Conservation (phyloP, 2,113 vertebrate species). For the Lethenteron reissneri region DNA sequence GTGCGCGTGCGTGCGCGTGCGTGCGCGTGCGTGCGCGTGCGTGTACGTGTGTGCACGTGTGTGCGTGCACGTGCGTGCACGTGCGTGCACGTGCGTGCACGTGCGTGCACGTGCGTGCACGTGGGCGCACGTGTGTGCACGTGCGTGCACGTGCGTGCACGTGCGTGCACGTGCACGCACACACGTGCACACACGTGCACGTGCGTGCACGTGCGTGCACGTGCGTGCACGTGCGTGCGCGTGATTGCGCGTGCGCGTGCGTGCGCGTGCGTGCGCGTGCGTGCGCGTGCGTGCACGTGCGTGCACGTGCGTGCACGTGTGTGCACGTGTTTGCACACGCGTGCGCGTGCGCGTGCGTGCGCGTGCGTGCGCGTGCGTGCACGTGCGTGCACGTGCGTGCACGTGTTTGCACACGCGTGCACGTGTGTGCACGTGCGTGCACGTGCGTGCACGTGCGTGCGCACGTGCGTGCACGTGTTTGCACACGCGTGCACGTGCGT, state of each 20-base stretch:
- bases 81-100: not conserved
- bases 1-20: not conserved
- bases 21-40: not conserved
- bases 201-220: no score
- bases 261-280: not conserved
- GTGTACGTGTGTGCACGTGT: not conserved
- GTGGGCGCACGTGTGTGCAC: no score
- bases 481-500: not conserved
- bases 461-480: not conserved
- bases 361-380: not conserved
- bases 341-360: not conserved
- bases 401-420: not conserved
- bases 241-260: not conserved
- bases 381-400: not conserved
- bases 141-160: no score
- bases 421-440: not conserved
- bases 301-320: not conserved
- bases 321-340: not conserved
- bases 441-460: not conserved
- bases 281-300: not conserved
- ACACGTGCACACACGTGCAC: no score
- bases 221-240: no score
- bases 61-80: not conserved
- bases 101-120: no score
- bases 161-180: no score